These are phyloP conservation scores for Nemotelus nigrinus DNA, from an alignment of 2,888 invertebrate genomes.

Conservation along the genomic window DNA sequence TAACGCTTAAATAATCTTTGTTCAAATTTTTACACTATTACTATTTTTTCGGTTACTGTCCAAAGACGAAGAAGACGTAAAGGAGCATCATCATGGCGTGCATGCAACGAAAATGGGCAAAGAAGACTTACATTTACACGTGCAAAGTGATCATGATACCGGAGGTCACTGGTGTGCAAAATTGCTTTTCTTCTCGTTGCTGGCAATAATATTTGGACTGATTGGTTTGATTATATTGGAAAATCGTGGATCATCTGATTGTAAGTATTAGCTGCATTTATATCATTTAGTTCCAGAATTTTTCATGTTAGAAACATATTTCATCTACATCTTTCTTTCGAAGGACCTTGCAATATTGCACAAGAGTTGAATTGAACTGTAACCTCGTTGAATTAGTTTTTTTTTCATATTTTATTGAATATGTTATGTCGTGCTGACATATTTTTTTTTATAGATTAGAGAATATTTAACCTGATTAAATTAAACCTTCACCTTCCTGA, in stretches of 20 bases:
- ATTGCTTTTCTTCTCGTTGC: slow-evolving; percentile 80
- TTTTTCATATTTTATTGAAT: too few species aligned
- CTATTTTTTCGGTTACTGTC: neutral
- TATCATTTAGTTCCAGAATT: neutral
- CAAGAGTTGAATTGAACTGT: too few species aligned
- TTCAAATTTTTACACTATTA: neutral
- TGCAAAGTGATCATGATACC: slow-evolving; percentile 78
- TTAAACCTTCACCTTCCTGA: too few species aligned
- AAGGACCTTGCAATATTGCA: too few species aligned
- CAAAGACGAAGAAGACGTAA: slow-evolving; percentile 59
- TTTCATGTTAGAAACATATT: too few species aligned
- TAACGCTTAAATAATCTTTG: neutral
- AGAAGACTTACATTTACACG: slow-evolving; percentile 81
- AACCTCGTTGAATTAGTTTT: too few species aligned
- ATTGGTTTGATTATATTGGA: slow-evolving; percentile 83
- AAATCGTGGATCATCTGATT: slow-evolving; percentile 80
- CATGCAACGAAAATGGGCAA: slow-evolving; percentile 66
- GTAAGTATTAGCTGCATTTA: slow-evolving; percentile 68
- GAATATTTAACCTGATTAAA: too few species aligned
- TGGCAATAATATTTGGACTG: slow-evolving; percentile 76
- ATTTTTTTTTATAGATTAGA: too few species aligned
- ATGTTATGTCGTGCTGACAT: too few species aligned
- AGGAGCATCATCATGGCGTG: slow-evolving; percentile 61
- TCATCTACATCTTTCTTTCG: too few species aligned
- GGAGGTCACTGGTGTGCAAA: slow-evolving; percentile 88